Conservation (phyloP, 2,113 vertebrate genomes). For the Ramphastos sulfuratus region DNA sequence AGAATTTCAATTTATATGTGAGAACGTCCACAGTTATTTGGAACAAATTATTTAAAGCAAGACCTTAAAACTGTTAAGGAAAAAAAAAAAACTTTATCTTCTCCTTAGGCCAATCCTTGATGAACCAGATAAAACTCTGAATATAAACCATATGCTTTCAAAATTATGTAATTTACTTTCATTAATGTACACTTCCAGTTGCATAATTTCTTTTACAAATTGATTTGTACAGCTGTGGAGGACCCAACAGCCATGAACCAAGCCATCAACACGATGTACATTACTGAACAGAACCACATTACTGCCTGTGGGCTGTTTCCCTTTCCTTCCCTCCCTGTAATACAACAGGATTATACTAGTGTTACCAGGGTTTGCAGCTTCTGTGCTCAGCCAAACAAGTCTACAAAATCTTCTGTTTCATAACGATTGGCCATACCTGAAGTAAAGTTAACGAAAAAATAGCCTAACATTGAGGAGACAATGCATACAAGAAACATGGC, state of each 20-base stretch:
- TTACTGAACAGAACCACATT: not conserved
- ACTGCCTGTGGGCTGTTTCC: not conserved
- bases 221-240: not conserved
- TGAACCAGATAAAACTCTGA: not conserved
- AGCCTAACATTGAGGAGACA: not conserved
- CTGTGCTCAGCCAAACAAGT: not conserved
- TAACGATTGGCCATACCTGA: not conserved
- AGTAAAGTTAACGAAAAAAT: not conserved
- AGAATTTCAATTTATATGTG: constrained; percentile 15
- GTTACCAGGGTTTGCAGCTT: not conserved
- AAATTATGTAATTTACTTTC: not conserved
- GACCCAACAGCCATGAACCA: not conserved
- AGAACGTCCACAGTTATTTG: not conserved
- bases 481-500: not conserved
- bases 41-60: not conserved
- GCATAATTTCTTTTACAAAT: not conserved
- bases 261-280: not conserved
- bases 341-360: not conserved
- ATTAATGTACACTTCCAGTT: not conserved
- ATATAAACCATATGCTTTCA: not conserved
- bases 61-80: not conserved
- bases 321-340: not conserved
- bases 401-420: not conserved
- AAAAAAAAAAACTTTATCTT: not conserved
- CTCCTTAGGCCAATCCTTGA: not conserved